Percentiles rank a stretch among this genome's conserved stretches.
Evolutionary conservation across 2,113 vertebrate species (phyloP).

Genomic region (Onychostoma macrolepis): DNA sequence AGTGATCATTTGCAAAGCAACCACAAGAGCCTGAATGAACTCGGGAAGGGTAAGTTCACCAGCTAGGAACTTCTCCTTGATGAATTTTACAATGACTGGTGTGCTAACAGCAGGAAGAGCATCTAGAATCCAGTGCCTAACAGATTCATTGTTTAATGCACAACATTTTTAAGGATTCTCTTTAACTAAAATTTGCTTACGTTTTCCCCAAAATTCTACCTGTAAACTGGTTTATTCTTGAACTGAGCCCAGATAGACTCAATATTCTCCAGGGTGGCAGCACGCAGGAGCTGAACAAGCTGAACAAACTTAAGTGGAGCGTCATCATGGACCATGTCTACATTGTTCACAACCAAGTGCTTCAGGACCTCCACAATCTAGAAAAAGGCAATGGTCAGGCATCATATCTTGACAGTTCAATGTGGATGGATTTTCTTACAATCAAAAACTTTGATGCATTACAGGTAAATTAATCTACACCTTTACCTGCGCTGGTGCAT

Average conservation of each 20-base stretch:
- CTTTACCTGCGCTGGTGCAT: slow-evolving; percentile 62
- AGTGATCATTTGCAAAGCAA: slow-evolving; percentile 73
- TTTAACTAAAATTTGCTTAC: background rate
- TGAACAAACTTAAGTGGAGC: slow-evolving; percentile 78
- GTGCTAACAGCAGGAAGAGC: slow-evolving; percentile 73
- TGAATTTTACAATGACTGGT: slow-evolving; percentile 71
- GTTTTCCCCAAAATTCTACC: slow-evolving; percentile 56
- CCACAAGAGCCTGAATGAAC: slow-evolving; percentile 67
- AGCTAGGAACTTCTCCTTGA: slow-evolving; percentile 75
- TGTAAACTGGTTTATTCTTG: slow-evolving; percentile 57
- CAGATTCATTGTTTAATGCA: background rate
- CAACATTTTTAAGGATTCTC: background rate
- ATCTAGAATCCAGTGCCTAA: slow-evolving; percentile 79
- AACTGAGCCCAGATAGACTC: slow-evolving; percentile 70
- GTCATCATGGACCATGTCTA: slow-evolving; percentile 72
- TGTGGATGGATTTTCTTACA: slow-evolving; percentile 65
- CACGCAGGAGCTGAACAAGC: slow-evolving; percentile 76
- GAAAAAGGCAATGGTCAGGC: background rate
- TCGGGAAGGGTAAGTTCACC: slow-evolving; percentile 73
- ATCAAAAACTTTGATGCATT: background rate
- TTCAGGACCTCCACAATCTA: slow-evolving; percentile 77
- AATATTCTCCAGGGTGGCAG: slow-evolving; percentile 57
- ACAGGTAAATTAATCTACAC: background rate
- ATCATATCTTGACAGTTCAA: background rate
- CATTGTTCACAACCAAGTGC: slow-evolving; percentile 74